Base-by-base conservation (phyloP, 2,113 vertebrate species). In the Mesocricetus auratus region DNA sequence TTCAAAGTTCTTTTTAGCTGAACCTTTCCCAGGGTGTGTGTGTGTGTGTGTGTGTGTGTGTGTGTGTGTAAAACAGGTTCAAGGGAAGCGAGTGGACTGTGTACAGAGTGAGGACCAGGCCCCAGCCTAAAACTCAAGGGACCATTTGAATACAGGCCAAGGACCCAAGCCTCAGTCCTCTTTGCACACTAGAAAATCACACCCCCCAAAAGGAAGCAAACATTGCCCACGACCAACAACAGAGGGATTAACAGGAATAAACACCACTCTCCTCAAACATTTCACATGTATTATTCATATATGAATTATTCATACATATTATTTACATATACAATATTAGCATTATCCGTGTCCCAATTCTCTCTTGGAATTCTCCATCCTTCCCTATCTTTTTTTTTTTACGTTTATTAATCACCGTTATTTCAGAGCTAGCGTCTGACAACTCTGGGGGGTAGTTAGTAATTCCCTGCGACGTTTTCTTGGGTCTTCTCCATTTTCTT, bases 21-120 rank as follows among this genome's bases (percentile, higher is more conserved):
- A 45, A 29, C 66, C 26, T 45, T 11, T 3, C 53, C 2, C 24
- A 13, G 1, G 39, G 2, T 1, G 3, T 2, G 1, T 21, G 21
- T n/a, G 1, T 45, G 2, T 1, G 3, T 2, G 1, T 21, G 21
- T n/a, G 1, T 45, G 2, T 1, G 3, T 2, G 1, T 21, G 1
- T 45, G 2, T 1, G 3, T 2, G 1, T 21, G 21, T n/a, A 77
- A 42, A 22, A 29, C 39, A n/a, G 33, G 4, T 10, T 26, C 26
- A 56, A 47, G 71, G 21, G 13, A 33, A 16, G 1, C 6, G 60
- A 53, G 50, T 12, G 50, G 7, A 15, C 13, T 3, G 15, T 33
- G 1, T 22, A 26, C 17, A 16, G 17, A 39, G 24, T 22, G 16
- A 22, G 42, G 3, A 0, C 21, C 58, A 22, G 10, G 33, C 42